These are phyloP conservation scores for Dermochelys coriacea DNA, from an alignment of 2,797 vertebrate genomes.

Conservation along the genomic window DNA sequence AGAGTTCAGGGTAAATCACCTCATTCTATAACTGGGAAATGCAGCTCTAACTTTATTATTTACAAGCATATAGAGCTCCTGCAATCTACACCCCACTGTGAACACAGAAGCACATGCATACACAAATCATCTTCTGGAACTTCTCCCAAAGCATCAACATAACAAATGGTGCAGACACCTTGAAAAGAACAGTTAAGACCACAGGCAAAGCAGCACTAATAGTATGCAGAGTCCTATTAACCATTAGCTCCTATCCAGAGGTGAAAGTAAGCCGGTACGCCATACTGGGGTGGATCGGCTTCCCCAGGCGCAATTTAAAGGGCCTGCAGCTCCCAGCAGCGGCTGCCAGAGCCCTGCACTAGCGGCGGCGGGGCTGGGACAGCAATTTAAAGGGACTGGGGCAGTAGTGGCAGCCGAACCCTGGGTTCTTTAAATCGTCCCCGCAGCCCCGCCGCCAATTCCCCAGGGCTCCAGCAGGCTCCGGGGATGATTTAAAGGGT, in stretches of 20 bases:
- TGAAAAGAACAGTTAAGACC: not conserved
- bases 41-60: not conserved
- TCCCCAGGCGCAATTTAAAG: no score
- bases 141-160: not conserved
- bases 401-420: no score
- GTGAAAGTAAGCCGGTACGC: no score
- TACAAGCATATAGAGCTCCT: not conserved
- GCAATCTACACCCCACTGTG: not conserved
- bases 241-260: not conserved
- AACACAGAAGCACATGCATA: not conserved
- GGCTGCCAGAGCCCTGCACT: no score
- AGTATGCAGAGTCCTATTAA: not conserved
- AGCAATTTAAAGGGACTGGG: no score
- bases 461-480: no score
- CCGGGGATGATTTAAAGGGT: no score
- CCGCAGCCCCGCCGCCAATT: no score
- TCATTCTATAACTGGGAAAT: not conserved
- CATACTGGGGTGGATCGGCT: no score
- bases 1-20: not conserved
- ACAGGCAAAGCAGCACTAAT: not conserved
- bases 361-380: no score
- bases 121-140: not conserved
- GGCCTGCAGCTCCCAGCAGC: no score
- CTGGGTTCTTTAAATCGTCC: no score
- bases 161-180: not conserved